Conservation (phyloP, 2,888 invertebrate species). For the Nephrotoma guestfalica region DNA sequence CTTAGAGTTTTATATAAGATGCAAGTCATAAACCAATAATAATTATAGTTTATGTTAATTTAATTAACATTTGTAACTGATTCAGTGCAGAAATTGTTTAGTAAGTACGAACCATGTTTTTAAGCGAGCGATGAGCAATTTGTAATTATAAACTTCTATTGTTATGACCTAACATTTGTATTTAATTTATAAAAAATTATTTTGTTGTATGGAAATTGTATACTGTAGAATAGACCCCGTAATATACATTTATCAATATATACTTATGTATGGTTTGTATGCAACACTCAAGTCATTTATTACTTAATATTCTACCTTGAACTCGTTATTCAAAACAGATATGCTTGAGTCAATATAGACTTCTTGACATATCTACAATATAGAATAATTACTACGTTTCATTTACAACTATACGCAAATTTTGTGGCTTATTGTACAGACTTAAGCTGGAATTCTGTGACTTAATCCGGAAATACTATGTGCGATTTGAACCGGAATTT, state of each 20-base stretch:
- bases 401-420: too few species aligned
- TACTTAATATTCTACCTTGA: background rate
- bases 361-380: background rate
- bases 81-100: background rate
- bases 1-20: too few species aligned
- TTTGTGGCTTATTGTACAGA: too few species aligned
- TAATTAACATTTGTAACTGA: background rate
- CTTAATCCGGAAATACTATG: too few species aligned
- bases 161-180: background rate
- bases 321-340: background rate
- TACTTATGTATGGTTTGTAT: background rate
- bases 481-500: too few species aligned
- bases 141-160: background rate
- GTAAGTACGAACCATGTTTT: background rate
- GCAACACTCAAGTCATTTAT: background rate
- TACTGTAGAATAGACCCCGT: background rate
- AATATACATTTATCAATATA: background rate
- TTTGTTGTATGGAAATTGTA: background rate
- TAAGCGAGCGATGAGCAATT: background rate
- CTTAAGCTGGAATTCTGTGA: too few species aligned
- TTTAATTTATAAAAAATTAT: background rate
- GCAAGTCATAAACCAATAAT: background rate
- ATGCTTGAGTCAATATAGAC: background rate
- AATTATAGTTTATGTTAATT: background rate
- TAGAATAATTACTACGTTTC: too few species aligned